These are phyloP conservation scores for Amphiduros pacificus DNA, from an alignment of 2,888 invertebrate genomes.

Conservation along the genomic window DNA sequence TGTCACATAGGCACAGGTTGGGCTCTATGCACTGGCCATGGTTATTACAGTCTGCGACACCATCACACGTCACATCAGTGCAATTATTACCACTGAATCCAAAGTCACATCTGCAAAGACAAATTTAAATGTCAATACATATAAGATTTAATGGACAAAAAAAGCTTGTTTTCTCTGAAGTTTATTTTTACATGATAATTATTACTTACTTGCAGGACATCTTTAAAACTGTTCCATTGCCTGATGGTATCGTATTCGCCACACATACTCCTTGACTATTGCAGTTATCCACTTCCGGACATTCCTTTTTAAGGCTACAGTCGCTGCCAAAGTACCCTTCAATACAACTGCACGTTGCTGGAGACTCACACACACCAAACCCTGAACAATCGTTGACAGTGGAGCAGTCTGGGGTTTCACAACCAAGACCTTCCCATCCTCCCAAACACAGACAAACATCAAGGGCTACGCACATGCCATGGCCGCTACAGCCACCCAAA, in stretches of 20 bases:
- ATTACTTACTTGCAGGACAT: not conserved
- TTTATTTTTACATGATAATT: too few relatives aligned
- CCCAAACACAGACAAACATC: not conserved
- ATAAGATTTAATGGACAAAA: not conserved
- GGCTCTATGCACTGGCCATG: not conserved
- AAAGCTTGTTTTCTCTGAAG: too few relatives aligned
- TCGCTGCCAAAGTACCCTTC: not conserved
- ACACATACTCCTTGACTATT: not conserved
- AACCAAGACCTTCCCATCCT: not conserved
- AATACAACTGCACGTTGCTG: not conserved
- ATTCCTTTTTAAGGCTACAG: not conserved
- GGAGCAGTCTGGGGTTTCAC: not conserved
- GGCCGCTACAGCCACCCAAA: not conserved
- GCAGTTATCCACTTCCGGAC: not conserved
- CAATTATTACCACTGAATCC: not conserved
- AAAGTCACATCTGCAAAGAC: not conserved
- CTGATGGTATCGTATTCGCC: not conserved
- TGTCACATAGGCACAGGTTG: slow-evolving; percentile 1
- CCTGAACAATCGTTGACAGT: not conserved
- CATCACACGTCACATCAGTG: not conserved
- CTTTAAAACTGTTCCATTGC: not conserved
- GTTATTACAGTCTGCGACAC: not conserved
- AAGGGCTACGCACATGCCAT: not conserved
- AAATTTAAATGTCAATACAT: not conserved
- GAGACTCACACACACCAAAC: not conserved